Percentiles rank a stretch among this genome's conserved stretches.
These are phyloP conservation scores for Ctenoplectra terminalis DNA, from an alignment of 1,140 invertebrate genomes.

Conservation along the genomic window DNA sequence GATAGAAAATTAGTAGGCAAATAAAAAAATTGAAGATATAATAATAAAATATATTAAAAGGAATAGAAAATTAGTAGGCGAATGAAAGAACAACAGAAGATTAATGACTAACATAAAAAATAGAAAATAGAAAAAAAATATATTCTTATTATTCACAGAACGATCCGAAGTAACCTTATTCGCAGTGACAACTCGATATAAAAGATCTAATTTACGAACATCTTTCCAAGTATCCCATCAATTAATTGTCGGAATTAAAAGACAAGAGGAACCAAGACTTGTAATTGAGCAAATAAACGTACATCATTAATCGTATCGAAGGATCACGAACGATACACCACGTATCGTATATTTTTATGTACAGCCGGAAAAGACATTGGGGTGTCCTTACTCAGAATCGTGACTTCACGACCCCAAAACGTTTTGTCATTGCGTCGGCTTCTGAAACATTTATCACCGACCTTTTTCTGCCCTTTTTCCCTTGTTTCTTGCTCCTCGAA, in stretches of 20 bases:
- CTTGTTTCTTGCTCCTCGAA: neutral
- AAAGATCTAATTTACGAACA: neutral
- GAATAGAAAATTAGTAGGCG: too few species aligned
- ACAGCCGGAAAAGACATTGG: neutral
- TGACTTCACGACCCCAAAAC: constrained; percentile 71
- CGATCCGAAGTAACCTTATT: too few species aligned
- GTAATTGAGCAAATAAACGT: neutral
- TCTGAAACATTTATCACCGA: constrained; percentile 76
- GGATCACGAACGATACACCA: neutral
- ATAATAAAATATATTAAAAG: too few species aligned
- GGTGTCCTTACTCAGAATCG: constrained; percentile 53
- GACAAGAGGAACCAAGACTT: neutral
- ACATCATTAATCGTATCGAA: neutral
- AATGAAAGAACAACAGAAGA: too few species aligned
- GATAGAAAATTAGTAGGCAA: too few species aligned
- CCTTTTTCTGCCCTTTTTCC: constrained; percentile 57
- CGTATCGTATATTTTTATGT: constrained; percentile 7
- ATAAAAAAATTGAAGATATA: too few species aligned
- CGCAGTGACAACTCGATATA: too few species aligned
- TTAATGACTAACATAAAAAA: too few species aligned
- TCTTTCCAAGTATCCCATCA: neutral
- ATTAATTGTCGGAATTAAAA: neutral
- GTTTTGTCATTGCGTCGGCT: constrained; percentile 73
- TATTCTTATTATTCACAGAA: too few species aligned
- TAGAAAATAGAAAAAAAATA: too few species aligned